Conservation (phyloP, 2,113 vertebrate species). For the Glaucomys volans region DNA sequence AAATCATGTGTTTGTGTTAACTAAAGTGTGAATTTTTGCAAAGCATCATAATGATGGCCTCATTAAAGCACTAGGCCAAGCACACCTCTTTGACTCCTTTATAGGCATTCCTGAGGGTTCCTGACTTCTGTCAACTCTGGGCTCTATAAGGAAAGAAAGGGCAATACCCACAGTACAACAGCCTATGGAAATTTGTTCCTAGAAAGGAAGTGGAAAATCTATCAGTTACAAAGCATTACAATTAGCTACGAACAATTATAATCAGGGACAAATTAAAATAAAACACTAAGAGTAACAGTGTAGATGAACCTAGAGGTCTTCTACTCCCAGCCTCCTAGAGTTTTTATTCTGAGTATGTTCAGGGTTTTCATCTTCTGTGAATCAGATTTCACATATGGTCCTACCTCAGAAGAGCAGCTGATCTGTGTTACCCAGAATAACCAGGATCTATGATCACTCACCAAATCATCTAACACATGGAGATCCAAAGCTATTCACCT, state of each 20-base stretch:
- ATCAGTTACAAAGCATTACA: background rate
- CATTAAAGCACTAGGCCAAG: background rate
- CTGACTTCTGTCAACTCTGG: background rate
- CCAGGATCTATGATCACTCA: background rate
- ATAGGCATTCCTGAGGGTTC: background rate
- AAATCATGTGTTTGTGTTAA: slow-evolving; percentile 2
- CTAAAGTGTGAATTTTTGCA: background rate
- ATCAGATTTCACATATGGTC: background rate
- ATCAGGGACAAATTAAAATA: background rate
- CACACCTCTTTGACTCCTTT: background rate
- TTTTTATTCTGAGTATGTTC: background rate
- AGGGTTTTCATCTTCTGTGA: background rate
- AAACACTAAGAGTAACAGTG: background rate
- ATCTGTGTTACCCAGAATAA: background rate
- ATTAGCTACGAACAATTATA: background rate
- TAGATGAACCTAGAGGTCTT: background rate
- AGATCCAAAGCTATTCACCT: background rate
- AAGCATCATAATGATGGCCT: background rate
- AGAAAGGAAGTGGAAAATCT: background rate
- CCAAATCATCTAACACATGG: background rate
- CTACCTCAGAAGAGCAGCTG: background rate
- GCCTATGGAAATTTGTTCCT: slow-evolving; percentile 9
- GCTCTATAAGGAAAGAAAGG: slow-evolving; percentile 2
- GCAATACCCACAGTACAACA: background rate
- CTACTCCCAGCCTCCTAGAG: background rate